phyloP scores from a whole-genome alignment of 2,797 vertebrate species.

The Tamandua tetradactyla region DNA sequence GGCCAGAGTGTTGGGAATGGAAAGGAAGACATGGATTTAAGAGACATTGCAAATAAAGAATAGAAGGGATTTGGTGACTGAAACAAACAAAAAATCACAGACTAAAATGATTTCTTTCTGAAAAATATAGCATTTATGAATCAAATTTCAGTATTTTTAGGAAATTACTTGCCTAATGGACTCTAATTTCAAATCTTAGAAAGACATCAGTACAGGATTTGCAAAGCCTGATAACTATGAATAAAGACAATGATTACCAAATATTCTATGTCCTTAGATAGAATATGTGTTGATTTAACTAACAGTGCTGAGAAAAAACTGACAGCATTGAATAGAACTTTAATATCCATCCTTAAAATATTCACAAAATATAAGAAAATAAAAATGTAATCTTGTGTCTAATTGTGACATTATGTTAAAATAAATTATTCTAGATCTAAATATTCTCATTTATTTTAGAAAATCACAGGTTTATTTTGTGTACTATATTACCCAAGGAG shows the following conservation, averaged over 20 bases:
- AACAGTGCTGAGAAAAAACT: neutral
- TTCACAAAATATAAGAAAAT: neutral
- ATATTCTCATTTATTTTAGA: neutral
- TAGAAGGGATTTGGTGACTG: too few species aligned
- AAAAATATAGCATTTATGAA: neutral
- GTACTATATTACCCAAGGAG: neutral
- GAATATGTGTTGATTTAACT: neutral
- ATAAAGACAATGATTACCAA: slow-evolving; percentile 56
- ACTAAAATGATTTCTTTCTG: neutral
- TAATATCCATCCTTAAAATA: slow-evolving; percentile 42
- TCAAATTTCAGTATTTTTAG: slow-evolving; percentile 39
- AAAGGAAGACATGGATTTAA: too few species aligned
- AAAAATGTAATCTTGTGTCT: neutral
- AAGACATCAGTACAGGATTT: neutral
- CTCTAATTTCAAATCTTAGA: slow-evolving; percentile 47
- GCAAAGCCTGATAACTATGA: neutral
- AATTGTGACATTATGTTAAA: neutral
- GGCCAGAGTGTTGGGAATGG: too few species aligned
- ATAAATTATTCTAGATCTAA: neutral
- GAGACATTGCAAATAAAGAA: too few species aligned
- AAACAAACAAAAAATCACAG: neutral
- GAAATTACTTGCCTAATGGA: slow-evolving; percentile 30
- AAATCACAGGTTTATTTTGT: neutral
- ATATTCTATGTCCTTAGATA: neutral
- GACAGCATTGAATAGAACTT: slow-evolving; percentile 56